phyloP scores from a whole-genome alignment of 2,797 vertebrate genomes.

The Micrastur ruficollis region DNA sequence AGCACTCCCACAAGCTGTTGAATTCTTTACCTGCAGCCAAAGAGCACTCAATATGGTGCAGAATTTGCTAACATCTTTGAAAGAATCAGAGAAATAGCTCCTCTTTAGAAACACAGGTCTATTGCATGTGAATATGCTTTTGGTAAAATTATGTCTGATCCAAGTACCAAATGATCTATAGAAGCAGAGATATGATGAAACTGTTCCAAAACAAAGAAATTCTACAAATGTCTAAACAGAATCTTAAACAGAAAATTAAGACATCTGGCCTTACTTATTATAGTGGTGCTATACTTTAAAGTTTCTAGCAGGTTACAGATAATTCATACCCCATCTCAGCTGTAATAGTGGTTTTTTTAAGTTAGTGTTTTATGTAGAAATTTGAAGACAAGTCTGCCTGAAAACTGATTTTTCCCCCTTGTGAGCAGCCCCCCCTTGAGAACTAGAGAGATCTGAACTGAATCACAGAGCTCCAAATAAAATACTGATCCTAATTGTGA shows the following conservation, averaged over 20 bases:
- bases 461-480: not conserved
- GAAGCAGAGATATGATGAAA: not conserved
- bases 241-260: not conserved
- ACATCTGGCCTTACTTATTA: not conserved
- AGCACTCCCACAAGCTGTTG: conserved; percentile 21
- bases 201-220: not conserved
- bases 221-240: not conserved
- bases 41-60: conserved; percentile 14
- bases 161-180: not conserved
- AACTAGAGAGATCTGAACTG: not conserved
- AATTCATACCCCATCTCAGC: not conserved
- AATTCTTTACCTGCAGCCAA: conserved; percentile 14
- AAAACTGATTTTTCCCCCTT: not conserved
- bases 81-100: not conserved
- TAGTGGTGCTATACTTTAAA: not conserved
- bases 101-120: not conserved
- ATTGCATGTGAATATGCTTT: not conserved
- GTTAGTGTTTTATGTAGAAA: not conserved
- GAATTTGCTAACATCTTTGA: conserved; percentile 3
- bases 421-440: not conserved
- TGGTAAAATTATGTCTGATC: not conserved
- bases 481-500: not conserved
- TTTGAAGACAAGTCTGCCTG: not conserved
- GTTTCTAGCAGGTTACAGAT: not conserved
- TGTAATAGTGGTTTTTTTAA: not conserved